Conservation (phyloP, 2,888 invertebrate genomes). For the Yponomeuta sedellus region DNA sequence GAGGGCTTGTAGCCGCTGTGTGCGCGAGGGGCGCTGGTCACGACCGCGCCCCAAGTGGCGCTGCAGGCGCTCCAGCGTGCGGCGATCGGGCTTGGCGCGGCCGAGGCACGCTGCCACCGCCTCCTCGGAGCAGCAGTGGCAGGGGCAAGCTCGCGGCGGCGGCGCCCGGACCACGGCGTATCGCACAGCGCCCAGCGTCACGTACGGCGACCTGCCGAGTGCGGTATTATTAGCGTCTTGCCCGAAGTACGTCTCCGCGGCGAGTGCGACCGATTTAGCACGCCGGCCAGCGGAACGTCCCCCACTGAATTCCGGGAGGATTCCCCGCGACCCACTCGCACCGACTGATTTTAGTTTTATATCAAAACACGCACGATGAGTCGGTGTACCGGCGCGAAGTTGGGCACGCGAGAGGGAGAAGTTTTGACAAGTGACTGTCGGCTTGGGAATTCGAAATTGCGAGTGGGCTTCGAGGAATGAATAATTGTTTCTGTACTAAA, state of each 20-base stretch:
- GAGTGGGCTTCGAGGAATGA: not conserved
- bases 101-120: conserved; percentile 72
- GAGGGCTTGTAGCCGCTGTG: conserved; percentile 86
- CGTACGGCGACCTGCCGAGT: conserved; percentile 73
- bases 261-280: conserved; percentile 69
- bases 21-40: conserved; percentile 70
- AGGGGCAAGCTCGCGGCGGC: conserved; percentile 75
- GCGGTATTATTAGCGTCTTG: conserved; percentile 53
- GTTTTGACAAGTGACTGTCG: not conserved
- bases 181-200: conserved; percentile 82
- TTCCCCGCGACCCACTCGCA: conserved; percentile 68
- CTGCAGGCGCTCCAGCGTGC: conserved; percentile 89
- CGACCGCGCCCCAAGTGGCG: conserved; percentile 82
- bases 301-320: conserved; percentile 67
- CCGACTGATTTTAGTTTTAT: conserved; percentile 50
- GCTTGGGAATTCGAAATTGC: not conserved
- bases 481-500: not conserved
- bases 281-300: conserved; percentile 56
- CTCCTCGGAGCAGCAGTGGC: conserved; percentile 76
- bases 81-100: conserved; percentile 72
- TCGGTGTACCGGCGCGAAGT: not conserved
- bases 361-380: conserved; percentile 34
- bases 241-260: conserved; percentile 60
- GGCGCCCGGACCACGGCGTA: conserved; percentile 82
- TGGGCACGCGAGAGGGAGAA: not conserved